A percentile compares a stretch with the other conserved stretches of the same genome.
Conservation (phyloP, 2,888 invertebrate species). For the Rhopalosiphum nymphaeae region DNA sequence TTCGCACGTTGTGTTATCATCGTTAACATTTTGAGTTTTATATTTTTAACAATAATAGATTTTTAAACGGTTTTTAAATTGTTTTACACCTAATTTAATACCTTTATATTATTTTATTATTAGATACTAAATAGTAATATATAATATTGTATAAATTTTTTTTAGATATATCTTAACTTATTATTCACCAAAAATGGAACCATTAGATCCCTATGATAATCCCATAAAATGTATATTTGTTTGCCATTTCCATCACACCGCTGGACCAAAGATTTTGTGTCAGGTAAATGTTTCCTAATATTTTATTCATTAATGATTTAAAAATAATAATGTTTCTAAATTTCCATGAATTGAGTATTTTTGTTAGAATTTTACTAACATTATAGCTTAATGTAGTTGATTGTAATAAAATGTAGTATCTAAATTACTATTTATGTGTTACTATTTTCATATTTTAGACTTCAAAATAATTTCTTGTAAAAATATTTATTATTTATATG, state of each 20-base stretch:
- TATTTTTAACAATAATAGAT: neutral
- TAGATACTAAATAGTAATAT: neutral
- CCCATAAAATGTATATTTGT: slow-evolving; percentile 86
- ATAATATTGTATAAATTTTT: neutral
- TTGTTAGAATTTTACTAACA: neutral
- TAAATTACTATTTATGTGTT: neutral
- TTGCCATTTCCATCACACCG: slow-evolving; percentile 82
- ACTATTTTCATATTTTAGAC: neutral
- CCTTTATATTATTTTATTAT: neutral
- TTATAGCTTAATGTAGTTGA: neutral
- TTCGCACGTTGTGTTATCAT: no score
- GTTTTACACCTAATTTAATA: neutral
- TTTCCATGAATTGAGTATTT: neutral
- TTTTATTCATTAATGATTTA: neutral
- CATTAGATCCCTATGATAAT: slow-evolving; percentile 73
- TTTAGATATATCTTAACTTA: no score
- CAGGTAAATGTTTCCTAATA: slow-evolving; percentile 71
- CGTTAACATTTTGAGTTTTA: neutral
- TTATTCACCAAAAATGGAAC: slow-evolving; percentile 25
- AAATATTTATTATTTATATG: neutral
- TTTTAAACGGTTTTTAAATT: neutral
- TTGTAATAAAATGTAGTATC: neutral
- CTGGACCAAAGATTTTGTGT: slow-evolving; percentile 86
- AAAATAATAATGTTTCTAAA: neutral
- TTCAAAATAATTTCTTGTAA: neutral